Evolutionary conservation across 1,140 invertebrate species (phyloP), one percentile per base, ranked within the genome.

Genomic region (Leptoteleia sp.): DNA sequence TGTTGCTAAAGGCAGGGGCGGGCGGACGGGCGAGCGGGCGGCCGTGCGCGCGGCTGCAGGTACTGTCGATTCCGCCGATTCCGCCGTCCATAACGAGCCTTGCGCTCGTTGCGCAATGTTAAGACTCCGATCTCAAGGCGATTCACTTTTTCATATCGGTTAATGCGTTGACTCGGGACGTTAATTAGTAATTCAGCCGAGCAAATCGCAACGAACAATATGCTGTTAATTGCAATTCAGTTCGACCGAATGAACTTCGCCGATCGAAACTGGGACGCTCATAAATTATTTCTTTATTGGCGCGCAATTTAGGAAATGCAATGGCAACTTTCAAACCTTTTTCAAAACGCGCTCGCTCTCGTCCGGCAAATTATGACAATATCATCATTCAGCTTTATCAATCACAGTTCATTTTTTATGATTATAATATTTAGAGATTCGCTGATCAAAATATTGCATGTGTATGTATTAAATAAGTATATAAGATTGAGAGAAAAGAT

Each of bases 111-210:
- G 64, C 64, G 68, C 70, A 80, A 80, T 70, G 52, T 50, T 73
- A 80, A 76, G 65, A 73, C 50, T 38, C 22, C 22, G 50, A 68
- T 73, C 61, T 73, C 79, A 80, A 80, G 79, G 79, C 40, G 50
- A 64, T 75, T 75, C 25, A 73, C 62, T 77, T 76, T 76, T 73
- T 76, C 48, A 70, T 62, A 47, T 57, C 45, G 29, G 19, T 47
- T 80, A 64, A 70, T 52, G 42, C 38, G 55, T 42, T 48, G 33
- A 55, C 38, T 25, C 45, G 31, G 8, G 6, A 50, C 54, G 16
- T 47, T 59, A 76, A 76, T 67, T 59, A 43, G 13, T 37, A 15
- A 65, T 75, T 42, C 43, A 43, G 40, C 38, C 17, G 31, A 59
- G 52, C 42, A 43, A 59, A 59, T 67, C 37, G 22, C 8, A 3